phyloP scores from a whole-genome alignment of 2,888 invertebrate species.

The Cataglyphis livida region DNA sequence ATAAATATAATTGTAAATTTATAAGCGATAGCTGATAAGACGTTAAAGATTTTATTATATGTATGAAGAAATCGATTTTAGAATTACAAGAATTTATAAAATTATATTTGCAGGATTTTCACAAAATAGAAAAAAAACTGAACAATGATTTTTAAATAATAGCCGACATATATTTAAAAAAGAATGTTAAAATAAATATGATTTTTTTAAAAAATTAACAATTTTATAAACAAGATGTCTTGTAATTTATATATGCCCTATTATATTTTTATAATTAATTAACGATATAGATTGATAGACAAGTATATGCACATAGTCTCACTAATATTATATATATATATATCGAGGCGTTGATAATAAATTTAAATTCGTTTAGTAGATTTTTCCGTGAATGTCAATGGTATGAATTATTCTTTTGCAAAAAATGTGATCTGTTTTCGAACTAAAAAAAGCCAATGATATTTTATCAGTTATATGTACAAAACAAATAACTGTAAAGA shows the following conservation, averaged over 20 bases:
- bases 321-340: no score
- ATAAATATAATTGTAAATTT: neutral
- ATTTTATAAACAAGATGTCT: neutral
- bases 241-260: neutral
- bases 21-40: neutral
- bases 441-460: neutral
- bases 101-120: neutral
- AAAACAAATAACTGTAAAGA: conserved; percentile 19
- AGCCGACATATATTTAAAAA: neutral
- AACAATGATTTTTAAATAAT: neutral
- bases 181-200: neutral
- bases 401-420: conserved; percentile 4
- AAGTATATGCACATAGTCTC: no score
- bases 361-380: neutral
- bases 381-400: conserved; percentile 12
- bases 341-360: no score
- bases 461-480: conserved; percentile 6
- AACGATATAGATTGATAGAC: neutral
- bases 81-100: neutral
- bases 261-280: neutral
- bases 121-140: neutral
- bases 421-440: conserved; percentile 2
- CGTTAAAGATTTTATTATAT: neutral
- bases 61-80: neutral
- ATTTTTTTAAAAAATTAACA: neutral